Evolutionary conservation across 1,140 invertebrate genomes (phyloP).

Genomic region (Zaprionus taronus): DNA sequence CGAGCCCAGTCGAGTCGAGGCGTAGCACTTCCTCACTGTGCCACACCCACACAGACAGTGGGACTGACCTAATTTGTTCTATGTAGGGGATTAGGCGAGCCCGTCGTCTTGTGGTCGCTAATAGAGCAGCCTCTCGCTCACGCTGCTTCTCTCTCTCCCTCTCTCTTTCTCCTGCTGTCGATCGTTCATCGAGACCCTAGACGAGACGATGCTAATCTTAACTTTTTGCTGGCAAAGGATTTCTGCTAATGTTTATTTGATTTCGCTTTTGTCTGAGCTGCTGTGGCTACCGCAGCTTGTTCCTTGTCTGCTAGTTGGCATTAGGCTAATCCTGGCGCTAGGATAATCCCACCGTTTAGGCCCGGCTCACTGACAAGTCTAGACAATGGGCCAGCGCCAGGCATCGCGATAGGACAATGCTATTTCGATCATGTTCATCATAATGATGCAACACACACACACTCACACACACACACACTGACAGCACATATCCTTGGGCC

Average conservation of each 20-base stretch:
- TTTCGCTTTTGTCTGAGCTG: constrained; percentile 66
- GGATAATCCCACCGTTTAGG: constrained; percentile 82
- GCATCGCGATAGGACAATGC: constrained; percentile 66
- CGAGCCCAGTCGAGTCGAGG: not conserved
- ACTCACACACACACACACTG: constrained; percentile 22
- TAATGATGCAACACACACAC: constrained; percentile 35
- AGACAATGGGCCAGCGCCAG: constrained; percentile 71
- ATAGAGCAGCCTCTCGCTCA: constrained; percentile 42
- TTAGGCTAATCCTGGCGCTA: constrained; percentile 73
- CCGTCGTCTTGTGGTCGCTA: constrained; percentile 72
- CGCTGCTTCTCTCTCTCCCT: not conserved
- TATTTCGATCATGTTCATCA: constrained; percentile 24
- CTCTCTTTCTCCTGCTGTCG: not conserved
- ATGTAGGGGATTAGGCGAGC: constrained; percentile 58
- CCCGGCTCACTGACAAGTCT: constrained; percentile 80
- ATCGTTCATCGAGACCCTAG: constrained; percentile 1
- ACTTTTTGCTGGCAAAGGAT: constrained; percentile 74
- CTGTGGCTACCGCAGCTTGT: not conserved
- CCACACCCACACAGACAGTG: constrained; percentile 30
- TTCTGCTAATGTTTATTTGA: constrained; percentile 80
- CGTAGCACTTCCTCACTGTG: constrained; percentile 30
- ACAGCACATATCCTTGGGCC: constrained; percentile 22
- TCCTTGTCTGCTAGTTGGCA: not conserved
- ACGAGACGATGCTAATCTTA: constrained; percentile 78
- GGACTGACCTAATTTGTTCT: constrained; percentile 69